These are phyloP conservation scores for Ornithoptera alexandrae DNA, from an alignment of 2,888 invertebrate species.

Conservation along the genomic window DNA sequence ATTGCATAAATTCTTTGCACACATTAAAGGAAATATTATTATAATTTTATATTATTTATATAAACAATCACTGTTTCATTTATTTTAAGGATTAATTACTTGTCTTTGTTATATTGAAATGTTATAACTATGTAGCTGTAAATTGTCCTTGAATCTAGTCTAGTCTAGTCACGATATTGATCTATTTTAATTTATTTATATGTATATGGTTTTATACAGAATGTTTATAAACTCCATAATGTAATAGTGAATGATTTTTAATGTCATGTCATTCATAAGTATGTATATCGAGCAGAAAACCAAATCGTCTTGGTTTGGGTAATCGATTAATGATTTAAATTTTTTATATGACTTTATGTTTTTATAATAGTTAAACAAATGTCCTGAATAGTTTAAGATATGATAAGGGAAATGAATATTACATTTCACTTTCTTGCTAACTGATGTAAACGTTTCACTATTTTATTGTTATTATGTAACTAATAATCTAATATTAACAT, in stretches of 20 bases:
- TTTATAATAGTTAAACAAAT: not conserved
- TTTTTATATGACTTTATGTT: no score
- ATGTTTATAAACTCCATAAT: no score
- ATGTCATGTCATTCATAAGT: not conserved
- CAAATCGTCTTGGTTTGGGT: not conserved
- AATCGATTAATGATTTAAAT: not conserved
- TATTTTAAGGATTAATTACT: not conserved
- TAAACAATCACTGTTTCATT: not conserved
- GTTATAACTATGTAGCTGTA: no score
- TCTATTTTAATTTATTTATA: constrained; percentile 5
- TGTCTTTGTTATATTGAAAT: no score
- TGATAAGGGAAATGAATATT: constrained; percentile 12
- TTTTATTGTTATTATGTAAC: constrained; percentile 26
- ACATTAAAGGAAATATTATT: constrained; percentile 1
- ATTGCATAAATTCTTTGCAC: constrained; percentile 25
- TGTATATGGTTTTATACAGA: no score
- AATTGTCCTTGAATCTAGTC: constrained; percentile 8
- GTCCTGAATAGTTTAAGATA: not conserved
- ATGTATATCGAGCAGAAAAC: not conserved
- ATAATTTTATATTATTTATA: constrained; percentile 3
- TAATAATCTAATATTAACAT: constrained; percentile 58
- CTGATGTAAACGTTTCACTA: constrained; percentile 42
- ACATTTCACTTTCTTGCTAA: constrained; percentile 58
- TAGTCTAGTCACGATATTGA: constrained; percentile 23
- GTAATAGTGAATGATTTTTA: no score